These are phyloP conservation scores for Hydrochoerus hydrochaeris DNA, from an alignment of 2,113 vertebrate species.

Conservation along the genomic window DNA sequence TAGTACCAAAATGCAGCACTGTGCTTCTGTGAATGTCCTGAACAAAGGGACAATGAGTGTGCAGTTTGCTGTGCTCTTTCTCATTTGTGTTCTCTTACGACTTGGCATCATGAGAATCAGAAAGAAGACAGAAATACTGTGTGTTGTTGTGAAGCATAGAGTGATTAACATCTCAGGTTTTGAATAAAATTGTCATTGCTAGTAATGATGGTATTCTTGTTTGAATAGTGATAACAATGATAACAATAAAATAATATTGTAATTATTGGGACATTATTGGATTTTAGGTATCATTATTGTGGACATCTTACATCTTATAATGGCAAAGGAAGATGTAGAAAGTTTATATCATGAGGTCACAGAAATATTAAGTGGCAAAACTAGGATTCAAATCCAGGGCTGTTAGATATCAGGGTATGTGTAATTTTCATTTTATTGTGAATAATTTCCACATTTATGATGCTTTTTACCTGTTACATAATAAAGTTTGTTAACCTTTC, in stretches of 20 bases:
- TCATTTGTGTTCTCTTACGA: background rate
- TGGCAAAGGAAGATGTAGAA: background rate
- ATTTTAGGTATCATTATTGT: conserved; percentile 5
- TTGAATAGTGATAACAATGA: background rate
- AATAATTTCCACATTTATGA: background rate
- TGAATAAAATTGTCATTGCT: background rate
- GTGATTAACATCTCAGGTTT: background rate
- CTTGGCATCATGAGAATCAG: background rate
- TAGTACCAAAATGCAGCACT: background rate
- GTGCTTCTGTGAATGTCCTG: background rate
- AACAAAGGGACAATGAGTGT: background rate
- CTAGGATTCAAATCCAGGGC: background rate
- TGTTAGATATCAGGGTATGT: background rate
- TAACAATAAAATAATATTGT: background rate
- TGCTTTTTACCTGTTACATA: background rate
- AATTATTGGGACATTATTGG: background rate
- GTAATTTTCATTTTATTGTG: background rate
- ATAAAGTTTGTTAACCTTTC: background rate
- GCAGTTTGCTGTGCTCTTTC: background rate
- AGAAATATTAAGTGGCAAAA: background rate
- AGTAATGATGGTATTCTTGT: background rate
- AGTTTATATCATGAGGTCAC: background rate
- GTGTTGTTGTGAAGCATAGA: background rate
- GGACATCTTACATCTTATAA: background rate
- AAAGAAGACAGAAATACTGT: background rate